Evolutionary conservation across 2,888 invertebrate genomes (phyloP), one percentile per base, ranked within the genome.

Genomic region (Drosophila diplacantha): DNA sequence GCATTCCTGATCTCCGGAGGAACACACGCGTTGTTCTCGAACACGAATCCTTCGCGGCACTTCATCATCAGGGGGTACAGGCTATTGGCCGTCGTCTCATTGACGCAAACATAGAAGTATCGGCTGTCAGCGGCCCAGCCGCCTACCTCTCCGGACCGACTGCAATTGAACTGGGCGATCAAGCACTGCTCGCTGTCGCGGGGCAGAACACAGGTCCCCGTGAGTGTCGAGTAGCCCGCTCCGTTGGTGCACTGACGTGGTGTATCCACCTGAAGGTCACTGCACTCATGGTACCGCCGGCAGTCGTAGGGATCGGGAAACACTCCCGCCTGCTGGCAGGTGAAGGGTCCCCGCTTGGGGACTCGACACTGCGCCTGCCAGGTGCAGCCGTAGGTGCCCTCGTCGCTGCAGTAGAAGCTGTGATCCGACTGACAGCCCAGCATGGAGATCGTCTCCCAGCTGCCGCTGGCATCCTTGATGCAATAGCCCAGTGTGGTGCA

Each of bases 261-360:
- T 5, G 71, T 72, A 31, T 79, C 78, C 49, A 69, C 62, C 18
- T 77, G 81, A 6, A 56, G 69, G 0, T 69, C 66, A 43, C 66
- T 75, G 58, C 87, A 87, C 44, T 81, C 77, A 57, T 87, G 86
- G 58, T 86, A 87, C 43, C 71, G 78, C 58, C 84, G 85, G 44
- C 87, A 87, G 39, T 87, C 82, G 52, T 87, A 86, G 7, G 87
- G 87, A 84, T 87, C 85, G 2, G 87, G 87, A 53, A 76, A 87
- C 0, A 73, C 52, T 5, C 86, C 86, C 0, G 71, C 49, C 38
- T 71, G 73, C 56, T 84, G 86, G 47, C 85, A 85, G 51, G 73
- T 73, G 54, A 85, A 85, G 24, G 75, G 76, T 11, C 82, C 84
- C 9, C 75, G 72, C 22, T 73, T 73, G 2, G 80, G 82, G 32